These are phyloP conservation scores for Notamacropus eugenii DNA, from an alignment of 2,797 vertebrate genomes.

Conservation along the genomic window DNA sequence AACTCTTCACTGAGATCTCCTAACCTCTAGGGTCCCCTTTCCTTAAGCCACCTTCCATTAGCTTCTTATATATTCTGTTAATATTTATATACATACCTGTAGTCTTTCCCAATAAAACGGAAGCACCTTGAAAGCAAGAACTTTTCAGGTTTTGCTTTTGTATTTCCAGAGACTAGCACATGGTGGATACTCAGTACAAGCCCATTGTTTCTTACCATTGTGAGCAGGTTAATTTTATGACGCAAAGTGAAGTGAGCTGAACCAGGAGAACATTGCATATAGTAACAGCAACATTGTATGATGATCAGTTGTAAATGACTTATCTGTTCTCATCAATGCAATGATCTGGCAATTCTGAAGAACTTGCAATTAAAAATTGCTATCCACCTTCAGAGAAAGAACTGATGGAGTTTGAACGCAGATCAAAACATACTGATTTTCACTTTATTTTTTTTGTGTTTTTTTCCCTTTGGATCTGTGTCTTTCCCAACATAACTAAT, in stretches of 20 bases:
- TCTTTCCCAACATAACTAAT: not conserved
- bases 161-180: not conserved
- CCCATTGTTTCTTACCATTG: not conserved
- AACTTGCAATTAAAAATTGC: not conserved
- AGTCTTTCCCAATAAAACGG: not conserved
- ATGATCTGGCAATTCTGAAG: not conserved
- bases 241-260: not conserved
- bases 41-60: not conserved
- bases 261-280: not conserved
- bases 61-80: not conserved
- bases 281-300: not conserved
- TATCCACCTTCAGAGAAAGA: too few relatives aligned
- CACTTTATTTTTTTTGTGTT: not conserved
- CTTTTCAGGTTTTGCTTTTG: not conserved
- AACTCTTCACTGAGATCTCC: not conserved
- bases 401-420: not conserved
- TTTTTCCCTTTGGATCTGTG: not conserved
- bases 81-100: not conserved
- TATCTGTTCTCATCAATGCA: not conserved
- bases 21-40: not conserved
- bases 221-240: not conserved
- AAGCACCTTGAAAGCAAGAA: not conserved
- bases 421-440: not conserved
- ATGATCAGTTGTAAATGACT: not conserved
- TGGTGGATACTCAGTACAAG: not conserved